A percentile compares a stretch with the other conserved stretches of the same genome.
These are phyloP conservation scores for Spea multiplicata DNA, from an alignment of 2,113 vertebrate species.

Conservation along the genomic window DNA sequence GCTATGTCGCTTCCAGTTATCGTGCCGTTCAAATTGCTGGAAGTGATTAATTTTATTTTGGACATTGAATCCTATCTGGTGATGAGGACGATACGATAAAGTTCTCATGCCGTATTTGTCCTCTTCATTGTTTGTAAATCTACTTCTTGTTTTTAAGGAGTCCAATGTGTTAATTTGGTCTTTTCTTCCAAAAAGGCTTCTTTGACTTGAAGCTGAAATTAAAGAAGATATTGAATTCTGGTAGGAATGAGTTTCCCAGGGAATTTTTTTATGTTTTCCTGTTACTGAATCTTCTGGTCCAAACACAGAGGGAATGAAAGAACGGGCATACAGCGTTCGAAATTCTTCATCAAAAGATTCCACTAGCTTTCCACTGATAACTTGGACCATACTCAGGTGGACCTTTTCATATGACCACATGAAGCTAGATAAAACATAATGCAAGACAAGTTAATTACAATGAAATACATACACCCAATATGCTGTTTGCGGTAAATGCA, in stretches of 20 bases:
- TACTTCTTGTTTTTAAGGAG: slow-evolving; percentile 72
- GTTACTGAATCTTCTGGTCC: slow-evolving; percentile 61
- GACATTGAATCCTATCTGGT: slow-evolving; percentile 63
- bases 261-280: slow-evolving; percentile 57
- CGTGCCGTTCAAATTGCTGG: slow-evolving; percentile 67
- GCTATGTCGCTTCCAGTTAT: slow-evolving; percentile 88
- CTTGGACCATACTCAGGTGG: slow-evolving; percentile 92
- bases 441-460: neutral
- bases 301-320: slow-evolving; percentile 72
- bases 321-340: slow-evolving; percentile 87
- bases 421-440: slow-evolving; percentile 70
- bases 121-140: slow-evolving; percentile 65
- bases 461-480: too few relatives aligned
- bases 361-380: slow-evolving; percentile 89
- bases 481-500: too few relatives aligned
- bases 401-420: slow-evolving; percentile 97
- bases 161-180: slow-evolving; percentile 77
- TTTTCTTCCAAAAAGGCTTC: slow-evolving; percentile 72
- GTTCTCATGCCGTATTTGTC: slow-evolving; percentile 64
- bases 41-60: slow-evolving; percentile 66
- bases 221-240: slow-evolving; percentile 65
- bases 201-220: slow-evolving; percentile 69
- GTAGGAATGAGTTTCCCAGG: slow-evolving; percentile 64
- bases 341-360: slow-evolving; percentile 95
- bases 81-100: slow-evolving; percentile 58